Base-by-base conservation (phyloP, 2,113 vertebrate genomes). In the Trinectes maculatus region DNA sequence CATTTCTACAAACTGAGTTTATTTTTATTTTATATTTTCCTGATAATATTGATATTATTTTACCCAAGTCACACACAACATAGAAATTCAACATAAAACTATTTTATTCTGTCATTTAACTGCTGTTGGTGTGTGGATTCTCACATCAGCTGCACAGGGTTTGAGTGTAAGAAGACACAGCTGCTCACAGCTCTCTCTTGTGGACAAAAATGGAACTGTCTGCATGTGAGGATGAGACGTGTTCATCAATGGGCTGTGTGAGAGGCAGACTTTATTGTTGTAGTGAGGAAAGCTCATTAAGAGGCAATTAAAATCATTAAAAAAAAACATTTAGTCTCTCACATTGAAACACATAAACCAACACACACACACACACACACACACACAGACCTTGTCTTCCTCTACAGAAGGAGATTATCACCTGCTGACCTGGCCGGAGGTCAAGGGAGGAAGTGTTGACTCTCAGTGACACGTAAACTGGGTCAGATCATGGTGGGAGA, bases 401-500 rank as follows among this genome's bases (percentile, higher is more conserved):
- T 47, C 61, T 11, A n/a, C 42, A 40, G 25, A 26, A 67, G 12
- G 71, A 55, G 76, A 82, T 85, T 65, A 80, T 72, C 65, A 53
- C 24, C 16, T 59, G 61, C 48, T 75, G 33, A 85, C 72, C 63
- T 59, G 43, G 18, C 15, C 48, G 39, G 21, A 70, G 68, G 70
- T 86, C 56, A 80, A 37, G 18, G 67, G 52, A 80, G 58, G 71
- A 85, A 76, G 54, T 46, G 64, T 24, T 52, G 26, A 52, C 54
- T 75, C 71, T 60, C 37, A 40, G 39, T 62, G 37, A 43, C 10
- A 11, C 8, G n/a, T 44, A 64, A 89, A 84, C 55, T 89, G 54
- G 85, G 83, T 86, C 82, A 82, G 68, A 56, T 55, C 54, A 60
- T 43, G 18, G 29, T 8, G 36, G 8, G 34, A 37, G 43, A 59